phyloP scores from a whole-genome alignment of 2,113 vertebrate genomes.

The Pseudolaguvia tuberculata region DNA sequence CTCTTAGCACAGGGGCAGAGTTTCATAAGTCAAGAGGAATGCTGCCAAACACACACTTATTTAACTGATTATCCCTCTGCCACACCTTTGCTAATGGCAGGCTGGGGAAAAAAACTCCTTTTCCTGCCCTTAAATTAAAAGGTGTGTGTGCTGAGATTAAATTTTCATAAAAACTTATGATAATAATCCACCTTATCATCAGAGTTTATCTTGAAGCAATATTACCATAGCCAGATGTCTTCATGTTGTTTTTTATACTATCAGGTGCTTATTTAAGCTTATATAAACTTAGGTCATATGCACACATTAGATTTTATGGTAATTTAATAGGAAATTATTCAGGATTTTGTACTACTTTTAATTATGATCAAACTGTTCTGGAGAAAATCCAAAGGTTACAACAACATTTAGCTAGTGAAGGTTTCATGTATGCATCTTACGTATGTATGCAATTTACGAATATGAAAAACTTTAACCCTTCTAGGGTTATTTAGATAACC shows the following conservation, averaged over 20 bases:
- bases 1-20: constrained; percentile 19
- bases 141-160: neutral
- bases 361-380: neutral
- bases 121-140: neutral
- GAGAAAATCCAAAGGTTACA: neutral
- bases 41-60: constrained; percentile 30
- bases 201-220: constrained; percentile 1
- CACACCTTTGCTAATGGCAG: constrained; percentile 25
- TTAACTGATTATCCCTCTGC: constrained; percentile 28
- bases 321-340: neutral
- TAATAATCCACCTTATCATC: neutral
- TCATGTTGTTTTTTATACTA: neutral
- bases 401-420: neutral
- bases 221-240: neutral
- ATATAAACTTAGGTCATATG: neutral
- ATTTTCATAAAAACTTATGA: neutral
- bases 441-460: neutral
- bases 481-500: too few species aligned
- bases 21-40: constrained; percentile 31
- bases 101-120: constrained; percentile 5
- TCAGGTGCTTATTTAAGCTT: neutral
- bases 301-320: neutral
- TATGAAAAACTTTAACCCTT: neutral
- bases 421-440: neutral
- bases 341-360: neutral